A percentile compares a stretch with the other conserved stretches of the same genome.
These are phyloP conservation scores for Anguilla megastoma DNA, from an alignment of 2,797 vertebrate genomes.

Conservation along the genomic window DNA sequence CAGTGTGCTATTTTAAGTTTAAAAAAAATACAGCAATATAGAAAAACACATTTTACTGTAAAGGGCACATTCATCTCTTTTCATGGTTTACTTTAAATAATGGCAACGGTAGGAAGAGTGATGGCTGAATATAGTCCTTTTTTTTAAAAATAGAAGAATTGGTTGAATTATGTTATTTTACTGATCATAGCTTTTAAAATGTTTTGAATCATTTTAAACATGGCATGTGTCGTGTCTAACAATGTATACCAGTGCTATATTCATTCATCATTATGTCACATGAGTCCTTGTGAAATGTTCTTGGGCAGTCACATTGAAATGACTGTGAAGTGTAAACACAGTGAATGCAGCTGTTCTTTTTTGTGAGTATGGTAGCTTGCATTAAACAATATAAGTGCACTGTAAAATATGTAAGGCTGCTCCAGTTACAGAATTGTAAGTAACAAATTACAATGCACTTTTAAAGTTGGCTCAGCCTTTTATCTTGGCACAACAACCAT, in stretches of 20 bases:
- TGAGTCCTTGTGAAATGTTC: background rate
- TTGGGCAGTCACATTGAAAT: background rate
- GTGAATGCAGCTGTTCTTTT: background rate
- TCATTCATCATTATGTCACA: background rate
- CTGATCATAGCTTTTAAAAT: background rate
- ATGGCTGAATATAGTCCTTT: background rate
- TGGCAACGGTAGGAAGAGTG: background rate
- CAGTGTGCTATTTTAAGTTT: background rate
- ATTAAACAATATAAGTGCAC: background rate
- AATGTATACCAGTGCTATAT: background rate
- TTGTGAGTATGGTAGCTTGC: background rate
- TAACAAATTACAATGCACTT: too few species aligned
- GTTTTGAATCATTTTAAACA: background rate
- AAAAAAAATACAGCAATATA: background rate
- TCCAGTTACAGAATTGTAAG: background rate
- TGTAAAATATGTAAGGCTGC: background rate
- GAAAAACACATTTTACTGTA: background rate
- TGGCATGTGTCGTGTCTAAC: background rate
- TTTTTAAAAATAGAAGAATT: background rate
- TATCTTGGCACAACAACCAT: too few species aligned
- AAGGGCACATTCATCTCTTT: background rate
- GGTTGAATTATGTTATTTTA: background rate
- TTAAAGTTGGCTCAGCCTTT: too few species aligned
- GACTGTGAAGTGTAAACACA: background rate
- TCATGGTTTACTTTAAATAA: background rate